Evolutionary conservation across 2,113 vertebrate genomes (phyloP), one percentile per base, ranked within the genome.

Genomic region (Garra rufa): DNA sequence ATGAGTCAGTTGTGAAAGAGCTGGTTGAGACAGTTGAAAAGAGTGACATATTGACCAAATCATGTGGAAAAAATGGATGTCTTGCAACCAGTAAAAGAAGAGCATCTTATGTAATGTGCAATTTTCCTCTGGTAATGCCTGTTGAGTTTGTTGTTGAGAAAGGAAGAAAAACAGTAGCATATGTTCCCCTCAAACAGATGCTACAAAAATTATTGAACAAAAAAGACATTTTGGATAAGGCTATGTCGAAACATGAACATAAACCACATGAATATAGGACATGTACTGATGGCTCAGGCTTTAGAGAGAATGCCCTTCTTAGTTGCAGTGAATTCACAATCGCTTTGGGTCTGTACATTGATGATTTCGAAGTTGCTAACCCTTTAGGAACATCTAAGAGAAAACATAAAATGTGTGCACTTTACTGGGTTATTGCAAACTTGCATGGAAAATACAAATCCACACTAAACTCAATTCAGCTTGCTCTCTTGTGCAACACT

Each of bases 361-460:
- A 86, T 71, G 65, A 83, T 55, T 80, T 80, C n/a, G 46, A 85
- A 17, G 55, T 83, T 11, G 38, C 75, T 34, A 85, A 74, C 59
- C 67, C 77, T 63, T 41, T 81, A 41, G 74, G 75, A 17, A 86
- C 81, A 46, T 50, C 65, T 63, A 70, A 70, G 65, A 43, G 30
- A 30, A 82, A 71, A 87, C 74, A 55, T 67, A 85, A 71, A 52
- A 59, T 87, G 46, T 87, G 83, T 81, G 82, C 82, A 79, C 44
- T 87, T 44, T 87, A 87, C 15, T 87, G 82, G 82, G 57, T 84
- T 24, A 48, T 87, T 52, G 71, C 83, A 41, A 87, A 85, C 41
- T 59, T 85, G 34, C 74, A 48, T 28, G 26, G 30, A 80, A 70
- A 83, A 28, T 80, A 83, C 48, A 28, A 65, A 19, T 87, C 81